Conservation (phyloP, 2,113 vertebrate genomes). For the Tetrao urogallus region DNA sequence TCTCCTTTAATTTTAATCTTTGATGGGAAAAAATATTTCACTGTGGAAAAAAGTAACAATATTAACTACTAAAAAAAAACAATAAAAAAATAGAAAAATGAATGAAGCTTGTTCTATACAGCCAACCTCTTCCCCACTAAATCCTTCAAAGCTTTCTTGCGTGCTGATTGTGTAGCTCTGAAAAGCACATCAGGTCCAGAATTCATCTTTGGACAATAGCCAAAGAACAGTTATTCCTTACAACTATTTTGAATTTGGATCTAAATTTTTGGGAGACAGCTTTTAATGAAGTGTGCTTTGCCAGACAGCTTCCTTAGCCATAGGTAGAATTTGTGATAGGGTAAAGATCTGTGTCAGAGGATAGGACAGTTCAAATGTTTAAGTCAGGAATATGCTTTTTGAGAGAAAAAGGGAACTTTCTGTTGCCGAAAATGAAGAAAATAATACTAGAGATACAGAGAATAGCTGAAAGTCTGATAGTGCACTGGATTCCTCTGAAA, state of each 20-base stretch:
- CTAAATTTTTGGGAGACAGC: not conserved
- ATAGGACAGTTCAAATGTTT: not conserved
- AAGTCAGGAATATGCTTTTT: not conserved
- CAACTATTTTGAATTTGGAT: not conserved
- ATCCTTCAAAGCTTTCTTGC: not conserved
- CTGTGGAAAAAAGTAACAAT: not conserved
- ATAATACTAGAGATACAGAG: not conserved
- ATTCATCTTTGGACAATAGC: not conserved
- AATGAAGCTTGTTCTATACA: not conserved
- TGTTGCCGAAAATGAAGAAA: not conserved
- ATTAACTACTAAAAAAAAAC: not conserved
- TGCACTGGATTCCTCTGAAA: not conserved
- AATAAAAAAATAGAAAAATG: too few relatives aligned
- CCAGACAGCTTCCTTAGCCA: not conserved
- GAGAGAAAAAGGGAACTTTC: not conserved
- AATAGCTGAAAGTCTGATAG: not conserved
- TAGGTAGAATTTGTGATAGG: not conserved
- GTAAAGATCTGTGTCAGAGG: not conserved
- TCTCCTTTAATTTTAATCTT: not conserved
- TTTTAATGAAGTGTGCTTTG: not conserved
- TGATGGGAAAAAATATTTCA: not conserved
- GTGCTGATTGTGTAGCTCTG: not conserved
- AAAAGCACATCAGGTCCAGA: not conserved
- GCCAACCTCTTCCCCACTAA: rapidly evolving
- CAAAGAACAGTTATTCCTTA: not conserved